Percentiles rank a stretch among this genome's conserved stretches.
Evolutionary conservation across 30 jellyfish, hydroid and myxozoan species (phyloP).

Genomic region (Aurelia coerulea): DNA sequence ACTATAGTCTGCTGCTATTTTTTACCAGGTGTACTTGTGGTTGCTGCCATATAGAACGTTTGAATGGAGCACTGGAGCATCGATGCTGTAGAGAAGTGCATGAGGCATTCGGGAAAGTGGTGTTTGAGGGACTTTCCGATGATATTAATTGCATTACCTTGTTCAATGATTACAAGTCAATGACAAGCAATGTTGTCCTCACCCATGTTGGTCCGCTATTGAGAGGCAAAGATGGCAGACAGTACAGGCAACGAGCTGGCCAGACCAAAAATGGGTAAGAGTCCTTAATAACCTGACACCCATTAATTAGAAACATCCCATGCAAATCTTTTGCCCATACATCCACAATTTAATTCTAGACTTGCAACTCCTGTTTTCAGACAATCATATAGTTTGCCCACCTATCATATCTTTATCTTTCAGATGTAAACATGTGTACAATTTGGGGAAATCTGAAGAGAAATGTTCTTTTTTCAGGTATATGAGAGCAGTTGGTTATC

Average conservation of each 20-base stretch:
- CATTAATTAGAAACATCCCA: not conserved
- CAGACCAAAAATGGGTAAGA: constrained; percentile 22
- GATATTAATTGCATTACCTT: constrained; percentile 7
- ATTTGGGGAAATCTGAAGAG: not conserved
- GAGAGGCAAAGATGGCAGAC: constrained; percentile 38
- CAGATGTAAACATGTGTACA: not conserved
- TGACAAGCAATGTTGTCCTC: constrained; percentile 24
- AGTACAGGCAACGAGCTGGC: constrained; percentile 32
- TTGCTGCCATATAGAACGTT: constrained; percentile 13
- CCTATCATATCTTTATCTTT: not conserved
- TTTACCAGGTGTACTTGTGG: constrained; percentile 26
- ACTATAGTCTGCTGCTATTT: not conserved
- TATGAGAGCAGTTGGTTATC: too few relatives aligned
- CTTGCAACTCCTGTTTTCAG: too few relatives aligned
- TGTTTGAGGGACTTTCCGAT: constrained; percentile 21
- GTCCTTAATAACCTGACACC: not conserved
- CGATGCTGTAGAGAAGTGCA: constrained; percentile 24
- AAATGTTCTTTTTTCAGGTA: not conserved
- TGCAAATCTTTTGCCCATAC: too few relatives aligned
- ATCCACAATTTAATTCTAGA: too few relatives aligned
- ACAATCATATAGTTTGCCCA: too few relatives aligned
- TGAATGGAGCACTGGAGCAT: constrained; percentile 25
- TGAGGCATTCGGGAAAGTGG: constrained; percentile 26
- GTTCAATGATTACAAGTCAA: constrained; percentile 2
- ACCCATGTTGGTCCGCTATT: constrained; percentile 42